phyloP scores from a whole-genome alignment of 2,113 vertebrate species.

The Taurulus bubalis region DNA sequence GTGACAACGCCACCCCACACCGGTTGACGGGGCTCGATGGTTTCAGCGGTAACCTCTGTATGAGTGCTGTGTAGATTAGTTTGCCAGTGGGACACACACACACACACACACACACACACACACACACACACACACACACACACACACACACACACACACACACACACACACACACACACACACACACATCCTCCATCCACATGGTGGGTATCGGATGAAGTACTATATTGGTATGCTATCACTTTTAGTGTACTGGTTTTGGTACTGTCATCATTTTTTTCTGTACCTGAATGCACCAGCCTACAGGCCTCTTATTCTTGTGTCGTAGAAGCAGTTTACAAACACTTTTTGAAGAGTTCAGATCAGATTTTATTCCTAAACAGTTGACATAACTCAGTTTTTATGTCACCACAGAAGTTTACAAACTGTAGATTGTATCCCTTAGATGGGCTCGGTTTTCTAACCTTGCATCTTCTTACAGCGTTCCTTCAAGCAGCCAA shows the following conservation, averaged over 20 bases:
- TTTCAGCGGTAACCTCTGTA: too few species aligned
- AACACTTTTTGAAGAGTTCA: neutral
- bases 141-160: too few species aligned
- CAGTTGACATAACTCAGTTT: neutral
- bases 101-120: too few species aligned
- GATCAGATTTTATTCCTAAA: neutral
- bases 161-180: too few species aligned
- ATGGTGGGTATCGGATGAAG: too few species aligned
- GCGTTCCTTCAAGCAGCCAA: neutral
- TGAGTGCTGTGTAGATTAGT: neutral
- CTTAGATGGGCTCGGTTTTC: neutral
- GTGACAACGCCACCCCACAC: too few species aligned
- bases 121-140: too few species aligned
- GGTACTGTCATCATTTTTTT: too few species aligned
- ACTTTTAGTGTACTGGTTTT: too few species aligned
- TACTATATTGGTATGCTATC: neutral
- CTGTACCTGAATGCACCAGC: neutral
- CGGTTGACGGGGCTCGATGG: too few species aligned
- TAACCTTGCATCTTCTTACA: neutral
- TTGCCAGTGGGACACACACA: too few species aligned
- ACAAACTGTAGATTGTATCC: neutral
- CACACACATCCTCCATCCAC: too few species aligned
- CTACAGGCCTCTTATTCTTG: neutral
- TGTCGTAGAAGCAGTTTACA: neutral
- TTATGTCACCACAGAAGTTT: neutral